Evolutionary conservation across 2,797 vertebrate species (phyloP).

Genomic region (Crenichthys baileyi): DNA sequence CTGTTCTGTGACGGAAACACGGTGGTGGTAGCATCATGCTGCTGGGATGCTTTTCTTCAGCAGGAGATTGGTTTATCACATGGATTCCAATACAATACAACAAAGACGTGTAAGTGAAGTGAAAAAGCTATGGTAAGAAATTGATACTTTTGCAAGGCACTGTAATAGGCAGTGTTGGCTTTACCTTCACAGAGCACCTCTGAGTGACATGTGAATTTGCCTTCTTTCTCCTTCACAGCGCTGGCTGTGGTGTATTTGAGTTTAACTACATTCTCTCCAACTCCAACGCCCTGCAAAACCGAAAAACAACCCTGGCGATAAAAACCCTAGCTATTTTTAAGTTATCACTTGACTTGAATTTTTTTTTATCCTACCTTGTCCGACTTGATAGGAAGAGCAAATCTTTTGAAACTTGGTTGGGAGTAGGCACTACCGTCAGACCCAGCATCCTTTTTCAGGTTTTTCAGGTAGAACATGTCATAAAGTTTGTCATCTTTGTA

Average conservation of each 20-base stretch:
- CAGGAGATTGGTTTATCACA: not conserved
- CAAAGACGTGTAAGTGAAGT: not conserved
- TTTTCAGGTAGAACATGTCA: conserved; percentile 91
- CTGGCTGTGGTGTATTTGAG: conserved; percentile 84
- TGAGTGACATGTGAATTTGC: conserved; percentile 84
- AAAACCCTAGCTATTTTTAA: not conserved
- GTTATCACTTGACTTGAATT: not conserved
- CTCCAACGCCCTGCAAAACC: conserved; percentile 75
- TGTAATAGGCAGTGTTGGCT: not conserved
- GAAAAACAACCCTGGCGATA: no score
- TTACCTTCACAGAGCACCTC: conserved; percentile 89
- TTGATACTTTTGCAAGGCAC: not conserved
- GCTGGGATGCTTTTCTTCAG: not conserved
- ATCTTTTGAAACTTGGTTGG: conserved; percentile 84
- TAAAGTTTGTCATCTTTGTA: conserved; percentile 89
- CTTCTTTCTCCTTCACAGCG: conserved; percentile 88
- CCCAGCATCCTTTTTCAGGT: conserved; percentile 69
- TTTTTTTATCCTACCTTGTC: conserved; percentile 82
- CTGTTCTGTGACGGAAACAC: not conserved
- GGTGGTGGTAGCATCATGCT: not conserved
- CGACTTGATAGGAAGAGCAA: conserved; percentile 83
- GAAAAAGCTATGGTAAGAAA: not conserved
- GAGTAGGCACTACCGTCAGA: conserved; percentile 45
- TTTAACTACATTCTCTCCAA: conserved; percentile 85
- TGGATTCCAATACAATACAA: not conserved